Percentiles rank a stretch among this genome's conserved stretches.
Evolutionary conservation across 1,140 invertebrate genomes (phyloP).

Genomic region (Papilio aristodemus): DNA sequence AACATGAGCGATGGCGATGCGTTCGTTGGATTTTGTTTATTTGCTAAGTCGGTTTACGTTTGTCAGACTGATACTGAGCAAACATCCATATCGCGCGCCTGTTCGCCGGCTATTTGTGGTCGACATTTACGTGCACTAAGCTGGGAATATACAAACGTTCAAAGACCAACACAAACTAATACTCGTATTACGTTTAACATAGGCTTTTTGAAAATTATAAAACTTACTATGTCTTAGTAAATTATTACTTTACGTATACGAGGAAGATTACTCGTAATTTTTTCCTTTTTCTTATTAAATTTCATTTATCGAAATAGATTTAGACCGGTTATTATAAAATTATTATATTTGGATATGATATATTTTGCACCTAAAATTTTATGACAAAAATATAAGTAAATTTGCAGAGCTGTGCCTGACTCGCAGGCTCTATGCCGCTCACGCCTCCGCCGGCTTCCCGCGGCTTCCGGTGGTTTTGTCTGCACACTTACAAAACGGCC

Average conservation of each 20-base stretch:
- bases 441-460: background rate
- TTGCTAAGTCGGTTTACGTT: conserved; percentile 15
- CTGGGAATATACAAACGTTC: background rate
- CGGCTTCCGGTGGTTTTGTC: conserved; percentile 19
- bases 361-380: background rate
- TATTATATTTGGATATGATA: too few species aligned
- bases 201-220: conserved; percentile 3
- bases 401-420: background rate
- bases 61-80: conserved; percentile 12
- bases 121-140: conserved; percentile 8
- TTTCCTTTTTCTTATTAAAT: too few species aligned
- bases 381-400: background rate
- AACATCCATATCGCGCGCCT: conserved; percentile 1
- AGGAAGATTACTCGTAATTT: too few species aligned
- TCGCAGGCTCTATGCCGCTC: conserved; percentile 1
- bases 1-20: background rate
- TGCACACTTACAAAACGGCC: conserved; percentile 14
- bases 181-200: background rate
- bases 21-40: conserved; percentile 9
- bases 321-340: too few species aligned
- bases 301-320: too few species aligned
- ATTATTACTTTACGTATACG: too few species aligned
- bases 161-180: conserved; percentile 8
- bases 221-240: too few species aligned
- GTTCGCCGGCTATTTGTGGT: background rate